A percentile compares a stretch with the other conserved stretches of the same genome.
Evolutionary conservation across 2,113 vertebrate species (phyloP).

Genomic region (Cepphus grylle): DNA sequence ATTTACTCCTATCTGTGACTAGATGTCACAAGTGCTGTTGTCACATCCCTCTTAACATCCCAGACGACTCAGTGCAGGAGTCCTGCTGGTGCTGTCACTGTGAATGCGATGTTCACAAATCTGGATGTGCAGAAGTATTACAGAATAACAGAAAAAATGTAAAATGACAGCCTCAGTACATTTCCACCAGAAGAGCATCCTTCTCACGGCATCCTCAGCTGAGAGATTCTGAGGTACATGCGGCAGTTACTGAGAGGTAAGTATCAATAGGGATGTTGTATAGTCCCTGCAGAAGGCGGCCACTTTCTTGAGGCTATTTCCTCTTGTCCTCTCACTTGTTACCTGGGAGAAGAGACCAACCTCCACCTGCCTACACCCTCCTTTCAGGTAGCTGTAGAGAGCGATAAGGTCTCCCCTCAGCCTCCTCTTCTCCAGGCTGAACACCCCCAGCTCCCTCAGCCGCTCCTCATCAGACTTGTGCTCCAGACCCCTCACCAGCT

Average conservation of each 20-base stretch:
- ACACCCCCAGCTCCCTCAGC: too few species aligned
- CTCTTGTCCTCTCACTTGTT: too few species aligned
- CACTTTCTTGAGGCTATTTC: too few species aligned
- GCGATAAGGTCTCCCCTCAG: too few species aligned
- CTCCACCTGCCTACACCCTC: too few species aligned
- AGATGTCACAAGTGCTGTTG: background rate
- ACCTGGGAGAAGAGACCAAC: too few species aligned
- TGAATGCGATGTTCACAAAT: background rate
- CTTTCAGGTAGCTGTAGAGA: too few species aligned
- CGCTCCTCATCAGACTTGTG: too few species aligned
- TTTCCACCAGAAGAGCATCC: background rate
- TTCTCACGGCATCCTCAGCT: background rate
- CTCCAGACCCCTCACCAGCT: too few species aligned
- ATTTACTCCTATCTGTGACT: background rate
- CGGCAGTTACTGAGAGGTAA: background rate
- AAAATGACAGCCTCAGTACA: background rate
- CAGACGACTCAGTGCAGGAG: background rate
- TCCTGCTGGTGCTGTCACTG: background rate
- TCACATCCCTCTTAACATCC: background rate
- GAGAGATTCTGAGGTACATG: background rate
- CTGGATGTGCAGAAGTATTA: background rate
- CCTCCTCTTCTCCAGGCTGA: too few species aligned
- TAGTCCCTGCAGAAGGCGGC: background rate
- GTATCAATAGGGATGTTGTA: fast-evolving
- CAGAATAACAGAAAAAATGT: background rate